These are phyloP conservation scores for Belgica antarctica DNA, from an alignment of 2,888 invertebrate species.

Conservation along the genomic window DNA sequence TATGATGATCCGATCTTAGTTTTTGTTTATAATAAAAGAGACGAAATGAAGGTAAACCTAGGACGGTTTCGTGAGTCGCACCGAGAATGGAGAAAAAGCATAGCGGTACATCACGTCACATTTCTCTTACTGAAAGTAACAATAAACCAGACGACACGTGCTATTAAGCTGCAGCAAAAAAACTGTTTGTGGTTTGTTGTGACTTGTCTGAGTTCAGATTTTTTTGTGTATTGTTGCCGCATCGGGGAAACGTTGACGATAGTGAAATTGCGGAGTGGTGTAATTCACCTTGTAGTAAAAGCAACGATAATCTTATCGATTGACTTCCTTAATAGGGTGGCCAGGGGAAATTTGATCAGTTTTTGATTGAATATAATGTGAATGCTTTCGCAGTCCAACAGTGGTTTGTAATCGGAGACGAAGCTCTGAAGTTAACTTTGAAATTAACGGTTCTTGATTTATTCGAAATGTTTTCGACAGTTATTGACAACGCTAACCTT, in stretches of 20 bases:
- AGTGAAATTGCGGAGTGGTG: too few relatives aligned
- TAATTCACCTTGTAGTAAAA: not conserved
- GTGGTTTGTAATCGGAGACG: too few relatives aligned
- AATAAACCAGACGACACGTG: not conserved
- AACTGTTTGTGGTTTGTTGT: slow-evolving; percentile 11
- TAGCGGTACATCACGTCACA: slow-evolving; percentile 4
- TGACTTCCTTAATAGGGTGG: not conserved
- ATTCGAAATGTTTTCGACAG: too few relatives aligned
- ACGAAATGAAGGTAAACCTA: slow-evolving; percentile 15
- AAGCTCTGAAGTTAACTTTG: too few relatives aligned
- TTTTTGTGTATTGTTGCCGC: not conserved
- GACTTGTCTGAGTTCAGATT: too few relatives aligned
- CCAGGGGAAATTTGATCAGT: not conserved
- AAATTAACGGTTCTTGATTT: too few relatives aligned
- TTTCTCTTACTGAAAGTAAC: not conserved
- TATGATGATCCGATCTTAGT: slow-evolving; percentile 3
- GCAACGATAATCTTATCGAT: not conserved
- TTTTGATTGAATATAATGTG: slow-evolving; percentile 2
- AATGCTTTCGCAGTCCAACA: too few relatives aligned
- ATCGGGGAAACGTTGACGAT: not conserved
- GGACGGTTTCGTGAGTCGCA: too few relatives aligned
- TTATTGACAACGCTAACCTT: too few relatives aligned
- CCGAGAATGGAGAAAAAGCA: not conserved
- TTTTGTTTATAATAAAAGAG: not conserved
- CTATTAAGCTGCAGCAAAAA: not conserved